Evolutionary conservation across 2,888 invertebrate species (phyloP).

Genomic region (Caradrina kadenii): DNA sequence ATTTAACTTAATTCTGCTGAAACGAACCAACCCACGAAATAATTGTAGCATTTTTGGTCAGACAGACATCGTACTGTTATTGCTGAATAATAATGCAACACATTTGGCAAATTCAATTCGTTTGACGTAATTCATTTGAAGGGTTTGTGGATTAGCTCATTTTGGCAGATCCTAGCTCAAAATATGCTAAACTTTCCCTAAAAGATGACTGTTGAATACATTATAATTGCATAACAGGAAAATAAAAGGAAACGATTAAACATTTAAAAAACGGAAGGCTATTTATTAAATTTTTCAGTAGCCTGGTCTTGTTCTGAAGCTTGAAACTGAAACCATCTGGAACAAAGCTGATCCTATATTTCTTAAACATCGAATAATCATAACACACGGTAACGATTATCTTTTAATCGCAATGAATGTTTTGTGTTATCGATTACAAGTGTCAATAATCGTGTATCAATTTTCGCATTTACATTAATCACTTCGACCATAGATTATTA

Average conservation of each 20-base stretch:
- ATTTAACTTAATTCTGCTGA: no score
- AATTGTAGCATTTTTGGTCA: no score
- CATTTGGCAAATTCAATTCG: no score
- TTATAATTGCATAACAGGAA: background rate
- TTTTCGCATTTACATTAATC: conserved; percentile 16
- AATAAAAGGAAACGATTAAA: background rate
- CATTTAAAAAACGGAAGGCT: conserved; percentile 4
- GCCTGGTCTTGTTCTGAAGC: background rate
- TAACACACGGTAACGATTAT: conserved; percentile 4
- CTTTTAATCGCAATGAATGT: conserved; percentile 9
- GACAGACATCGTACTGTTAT: no score
- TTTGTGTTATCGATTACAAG: conserved; percentile 14
- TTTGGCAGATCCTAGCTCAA: no score
- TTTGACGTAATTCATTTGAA: no score
- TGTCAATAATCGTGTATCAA: conserved; percentile 14
- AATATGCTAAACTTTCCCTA: no score
- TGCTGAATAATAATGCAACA: no score
- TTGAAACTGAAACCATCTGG: background rate
- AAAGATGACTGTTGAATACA: no score
- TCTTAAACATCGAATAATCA: conserved; percentile 2
- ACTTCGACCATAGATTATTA: conserved; percentile 3
- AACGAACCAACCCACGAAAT: no score
- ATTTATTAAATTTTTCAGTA: background rate
- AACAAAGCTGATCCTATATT: background rate
- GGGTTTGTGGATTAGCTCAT: no score